phyloP scores from a whole-genome alignment of 92 coral and sea anemone genomes.

The Nematostella vectensis region DNA sequence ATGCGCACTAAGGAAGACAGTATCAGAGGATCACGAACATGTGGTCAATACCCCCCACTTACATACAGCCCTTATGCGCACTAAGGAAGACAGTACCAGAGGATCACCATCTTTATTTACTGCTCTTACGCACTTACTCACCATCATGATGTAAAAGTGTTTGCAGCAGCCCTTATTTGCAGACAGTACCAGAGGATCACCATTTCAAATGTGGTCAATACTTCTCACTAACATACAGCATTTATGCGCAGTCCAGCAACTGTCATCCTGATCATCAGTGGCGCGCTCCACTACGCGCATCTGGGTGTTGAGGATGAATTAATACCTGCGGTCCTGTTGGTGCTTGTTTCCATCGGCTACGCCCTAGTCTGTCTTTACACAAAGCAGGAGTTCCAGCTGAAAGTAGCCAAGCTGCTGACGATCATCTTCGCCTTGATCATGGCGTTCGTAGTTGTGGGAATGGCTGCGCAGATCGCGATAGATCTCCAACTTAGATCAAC shows the following conservation, averaged over 20 bases:
- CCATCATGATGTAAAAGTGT: too few relatives aligned
- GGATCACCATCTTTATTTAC: too few relatives aligned
- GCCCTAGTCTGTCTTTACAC: slow-evolving; percentile 70
- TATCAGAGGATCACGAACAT: too few relatives aligned
- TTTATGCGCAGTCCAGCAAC: slow-evolving; percentile 69
- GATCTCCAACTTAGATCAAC: slow-evolving; percentile 16
- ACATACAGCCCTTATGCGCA: too few relatives aligned
- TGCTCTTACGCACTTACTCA: too few relatives aligned
- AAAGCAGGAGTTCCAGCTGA: slow-evolving; percentile 82
- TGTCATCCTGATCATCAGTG: slow-evolving; percentile 72
- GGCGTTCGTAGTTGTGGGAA: slow-evolving; percentile 66
- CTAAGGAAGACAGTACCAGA: too few relatives aligned
- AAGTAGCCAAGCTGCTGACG: slow-evolving; percentile 69
- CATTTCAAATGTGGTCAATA: too few relatives aligned
- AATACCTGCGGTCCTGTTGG: slow-evolving; percentile 25
- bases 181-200: too few relatives aligned
- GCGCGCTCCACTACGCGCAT: slow-evolving; percentile 39
- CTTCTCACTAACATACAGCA: too few relatives aligned
- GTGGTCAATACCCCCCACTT: too few relatives aligned
- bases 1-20: too few relatives aligned
- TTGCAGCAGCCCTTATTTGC: too few relatives aligned
- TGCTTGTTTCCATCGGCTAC: slow-evolving; percentile 39
- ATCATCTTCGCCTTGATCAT: slow-evolving; percentile 62
- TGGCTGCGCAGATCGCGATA: slow-evolving; percentile 53
- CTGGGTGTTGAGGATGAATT: slow-evolving; percentile 4